Percentiles rank a stretch among this genome's conserved stretches.
Evolutionary conservation across 2,113 vertebrate genomes (phyloP).

Genomic region (Corvus hawaiiensis): DNA sequence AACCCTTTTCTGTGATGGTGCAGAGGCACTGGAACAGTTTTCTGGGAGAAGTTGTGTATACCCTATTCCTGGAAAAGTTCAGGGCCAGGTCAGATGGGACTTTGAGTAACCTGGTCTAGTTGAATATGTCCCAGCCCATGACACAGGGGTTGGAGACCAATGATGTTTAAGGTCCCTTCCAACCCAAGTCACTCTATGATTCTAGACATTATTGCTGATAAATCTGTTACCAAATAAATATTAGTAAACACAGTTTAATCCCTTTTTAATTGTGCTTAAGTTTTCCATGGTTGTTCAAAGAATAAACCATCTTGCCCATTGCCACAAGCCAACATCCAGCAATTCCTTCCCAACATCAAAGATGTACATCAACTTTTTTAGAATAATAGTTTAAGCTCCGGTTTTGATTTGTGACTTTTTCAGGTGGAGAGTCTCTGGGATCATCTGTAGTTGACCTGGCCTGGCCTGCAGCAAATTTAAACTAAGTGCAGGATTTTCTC

Average conservation of each 20-base stretch:
- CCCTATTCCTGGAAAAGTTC: not conserved
- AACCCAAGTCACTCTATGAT: not conserved
- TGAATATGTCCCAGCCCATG: not conserved
- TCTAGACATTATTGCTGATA: not conserved
- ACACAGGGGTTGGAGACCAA: rapidly evolving
- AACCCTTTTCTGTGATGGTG: not conserved
- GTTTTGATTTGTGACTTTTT: not conserved
- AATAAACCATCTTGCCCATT: not conserved
- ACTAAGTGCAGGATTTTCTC: not conserved
- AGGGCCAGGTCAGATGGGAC: no score
- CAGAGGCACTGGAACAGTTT: not conserved
- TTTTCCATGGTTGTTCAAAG: not conserved
- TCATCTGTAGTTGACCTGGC: not conserved
- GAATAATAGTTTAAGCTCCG: not conserved
- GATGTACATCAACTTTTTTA: not conserved
- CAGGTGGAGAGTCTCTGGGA: not conserved
- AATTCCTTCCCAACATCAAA: not conserved
- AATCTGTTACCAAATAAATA: not conserved
- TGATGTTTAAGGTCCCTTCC: not conserved
- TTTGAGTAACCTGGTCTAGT: not conserved
- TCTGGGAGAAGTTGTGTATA: not conserved
- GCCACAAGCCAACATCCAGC: not conserved
- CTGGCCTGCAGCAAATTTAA: not conserved
- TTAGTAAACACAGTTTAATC: not conserved
- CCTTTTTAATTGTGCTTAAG: not conserved